phyloP scores from a whole-genome alignment of 2,888 invertebrate genomes.

The Hirtodrosophila cameraria region DNA sequence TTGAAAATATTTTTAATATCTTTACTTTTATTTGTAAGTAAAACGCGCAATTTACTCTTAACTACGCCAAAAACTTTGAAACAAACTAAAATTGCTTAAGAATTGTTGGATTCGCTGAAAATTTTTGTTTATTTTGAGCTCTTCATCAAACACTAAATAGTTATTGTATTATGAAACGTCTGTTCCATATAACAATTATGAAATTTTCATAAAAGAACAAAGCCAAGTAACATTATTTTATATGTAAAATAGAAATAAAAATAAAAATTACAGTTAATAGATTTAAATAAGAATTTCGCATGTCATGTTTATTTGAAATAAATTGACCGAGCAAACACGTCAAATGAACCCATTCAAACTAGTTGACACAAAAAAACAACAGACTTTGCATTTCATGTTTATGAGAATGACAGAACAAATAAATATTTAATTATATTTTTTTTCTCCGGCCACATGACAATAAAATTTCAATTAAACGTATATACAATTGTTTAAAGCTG shows the following conservation, averaged over 20 bases:
- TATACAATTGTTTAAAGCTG: slow-evolving; percentile 37
- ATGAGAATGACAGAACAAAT: slow-evolving; percentile 53
- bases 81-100: too few species aligned
- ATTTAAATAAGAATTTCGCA: slow-evolving; percentile 30
- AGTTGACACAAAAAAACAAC: slow-evolving; percentile 27
- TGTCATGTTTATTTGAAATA: slow-evolving; percentile 11
- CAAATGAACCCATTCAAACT: slow-evolving; percentile 4
- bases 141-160: too few species aligned
- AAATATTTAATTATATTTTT: slow-evolving; percentile 28
- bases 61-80: too few species aligned
- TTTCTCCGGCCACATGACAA: slow-evolving; percentile 16
- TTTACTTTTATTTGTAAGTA: too few species aligned
- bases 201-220: slow-evolving; percentile 5
- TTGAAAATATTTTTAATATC: too few species aligned
- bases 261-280: slow-evolving; percentile 3
- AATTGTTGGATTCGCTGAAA: too few species aligned
- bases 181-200: too few species aligned
- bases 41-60: too few species aligned
- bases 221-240: slow-evolving; percentile 6
- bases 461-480: slow-evolving; percentile 62
- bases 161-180: too few species aligned
- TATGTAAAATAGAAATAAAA: slow-evolving; percentile 1
- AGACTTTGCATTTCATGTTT: slow-evolving; percentile 58
- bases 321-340: slow-evolving; percentile 11
- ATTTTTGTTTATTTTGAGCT: too few species aligned